These are phyloP conservation scores for Acrobasis consociella DNA, from an alignment of 2,888 invertebrate species.

Conservation along the genomic window DNA sequence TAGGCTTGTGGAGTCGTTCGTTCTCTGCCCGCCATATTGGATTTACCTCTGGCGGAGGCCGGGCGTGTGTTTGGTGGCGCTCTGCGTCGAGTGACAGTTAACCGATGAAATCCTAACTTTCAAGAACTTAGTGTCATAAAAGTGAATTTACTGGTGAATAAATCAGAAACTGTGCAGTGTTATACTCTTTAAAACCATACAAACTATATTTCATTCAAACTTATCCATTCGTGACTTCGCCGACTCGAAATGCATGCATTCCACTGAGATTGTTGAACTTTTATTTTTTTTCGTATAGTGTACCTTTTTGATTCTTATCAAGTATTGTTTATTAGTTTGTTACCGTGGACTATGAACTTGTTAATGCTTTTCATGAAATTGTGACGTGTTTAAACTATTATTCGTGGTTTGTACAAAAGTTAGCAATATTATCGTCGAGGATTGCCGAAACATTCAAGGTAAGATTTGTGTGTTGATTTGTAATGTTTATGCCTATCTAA, in stretches of 20 bases:
- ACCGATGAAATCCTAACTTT: slow-evolving; percentile 65
- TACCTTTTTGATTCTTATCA: slow-evolving; percentile 72
- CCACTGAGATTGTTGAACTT: slow-evolving; percentile 78
- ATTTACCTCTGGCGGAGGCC: slow-evolving; percentile 49
- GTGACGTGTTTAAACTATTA: slow-evolving; percentile 49
- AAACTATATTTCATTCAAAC: slow-evolving; percentile 30
- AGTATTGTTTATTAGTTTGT: slow-evolving; percentile 52
- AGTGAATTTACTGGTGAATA: slow-evolving; percentile 20
- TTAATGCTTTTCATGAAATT: slow-evolving; percentile 38
- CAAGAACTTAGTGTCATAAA: slow-evolving; percentile 49
- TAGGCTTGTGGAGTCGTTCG: slow-evolving; percentile 21
- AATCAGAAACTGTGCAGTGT: slow-evolving; percentile 54
- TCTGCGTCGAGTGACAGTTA: slow-evolving; percentile 68
- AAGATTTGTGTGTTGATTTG: slow-evolving; percentile 37
- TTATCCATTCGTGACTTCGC: slow-evolving; percentile 46
- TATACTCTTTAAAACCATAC: slow-evolving; percentile 21
- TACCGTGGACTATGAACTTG: slow-evolving; percentile 47
- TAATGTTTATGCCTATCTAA: slow-evolving; percentile 12
- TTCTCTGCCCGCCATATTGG: slow-evolving; percentile 68
- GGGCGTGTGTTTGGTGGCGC: slow-evolving; percentile 52
- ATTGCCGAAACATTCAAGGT: slow-evolving; percentile 79
- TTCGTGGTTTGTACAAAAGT: slow-evolving; percentile 56
- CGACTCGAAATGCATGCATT: slow-evolving; percentile 78
- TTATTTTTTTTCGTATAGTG: slow-evolving; percentile 65
- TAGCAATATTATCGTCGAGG: slow-evolving; percentile 51